A percentile compares a stretch with the other conserved stretches of the same genome.
These are phyloP conservation scores for Nothura maculosa DNA, from an alignment of 2,797 vertebrate genomes.

Conservation along the genomic window DNA sequence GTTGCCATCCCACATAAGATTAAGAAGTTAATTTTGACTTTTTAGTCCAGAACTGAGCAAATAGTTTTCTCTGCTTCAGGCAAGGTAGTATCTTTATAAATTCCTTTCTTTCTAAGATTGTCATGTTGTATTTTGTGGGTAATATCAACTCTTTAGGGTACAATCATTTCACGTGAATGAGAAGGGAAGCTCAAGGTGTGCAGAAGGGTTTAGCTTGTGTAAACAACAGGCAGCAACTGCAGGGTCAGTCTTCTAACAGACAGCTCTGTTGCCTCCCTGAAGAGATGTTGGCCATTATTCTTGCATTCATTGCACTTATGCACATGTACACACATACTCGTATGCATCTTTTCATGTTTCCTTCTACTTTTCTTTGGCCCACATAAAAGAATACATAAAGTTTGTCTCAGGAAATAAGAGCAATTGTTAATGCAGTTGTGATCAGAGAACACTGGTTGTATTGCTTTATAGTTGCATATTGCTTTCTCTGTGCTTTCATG, in stretches of 20 bases:
- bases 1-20: background rate
- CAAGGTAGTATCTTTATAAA: background rate
- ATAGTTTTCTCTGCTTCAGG: background rate
- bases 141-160: background rate
- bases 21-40: background rate
- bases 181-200: background rate
- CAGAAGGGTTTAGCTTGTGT: background rate
- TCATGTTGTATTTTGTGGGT: background rate
- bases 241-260: background rate
- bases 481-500: background rate
- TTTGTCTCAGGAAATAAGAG: background rate
- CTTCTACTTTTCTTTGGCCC: background rate
- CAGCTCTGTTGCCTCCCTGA: background rate
- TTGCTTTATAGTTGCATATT: background rate
- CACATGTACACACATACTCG: too few relatives aligned
- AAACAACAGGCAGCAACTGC: background rate
- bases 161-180: background rate
- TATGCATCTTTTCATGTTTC: accelerated
- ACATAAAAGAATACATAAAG: background rate
- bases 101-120: background rate
- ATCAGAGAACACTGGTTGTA: background rate
- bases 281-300: background rate
- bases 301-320: background rate
- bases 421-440: background rate
- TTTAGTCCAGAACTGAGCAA: background rate